phyloP scores from a whole-genome alignment of 2,888 invertebrate genomes.

The Habroteleia sp. region DNA sequence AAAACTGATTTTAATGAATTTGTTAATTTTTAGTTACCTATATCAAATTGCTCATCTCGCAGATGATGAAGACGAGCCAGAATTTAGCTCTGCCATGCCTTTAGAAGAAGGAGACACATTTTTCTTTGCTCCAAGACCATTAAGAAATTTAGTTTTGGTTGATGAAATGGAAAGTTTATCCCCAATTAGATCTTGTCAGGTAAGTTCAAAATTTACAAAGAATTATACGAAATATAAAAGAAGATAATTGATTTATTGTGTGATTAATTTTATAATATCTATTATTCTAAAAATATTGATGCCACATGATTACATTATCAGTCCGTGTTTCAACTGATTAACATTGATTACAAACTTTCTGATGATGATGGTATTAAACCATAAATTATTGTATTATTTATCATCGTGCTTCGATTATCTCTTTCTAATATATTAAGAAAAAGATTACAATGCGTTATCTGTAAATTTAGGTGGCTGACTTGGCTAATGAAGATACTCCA shows the following conservation, averaged over 20 bases:
- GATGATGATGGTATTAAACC: conserved; percentile 71
- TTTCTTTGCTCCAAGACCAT: conserved; percentile 96
- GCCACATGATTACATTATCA: conserved; percentile 65
- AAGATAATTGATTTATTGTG: too few species aligned
- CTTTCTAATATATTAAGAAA: too few species aligned
- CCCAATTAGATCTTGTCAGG: conserved; percentile 91
- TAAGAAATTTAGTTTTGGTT: conserved; percentile 96
- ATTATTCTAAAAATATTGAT: too few species aligned
- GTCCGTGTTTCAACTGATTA: conserved; percentile 80
- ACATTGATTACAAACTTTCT: conserved; percentile 76
- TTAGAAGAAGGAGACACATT: conserved; percentile 99
- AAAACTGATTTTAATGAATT: conserved; percentile 17
- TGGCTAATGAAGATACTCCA: conserved; percentile 99
- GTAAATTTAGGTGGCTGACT: conserved; percentile 91
- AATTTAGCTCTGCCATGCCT: conserved; percentile 99
- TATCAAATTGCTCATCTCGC: conserved; percentile 99
- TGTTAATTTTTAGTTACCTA: conserved; percentile 86
- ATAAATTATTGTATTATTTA: too few species aligned
- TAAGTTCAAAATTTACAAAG: conserved; percentile 78
- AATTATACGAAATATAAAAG: too few species aligned
- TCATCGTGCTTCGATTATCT: too few species aligned
- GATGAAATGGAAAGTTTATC: conserved; percentile 98
- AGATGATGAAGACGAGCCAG: conserved; percentile 99
- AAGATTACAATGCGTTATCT: too few species aligned
- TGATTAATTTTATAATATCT: too few species aligned